Percentiles rank a stretch among this genome's conserved stretches.
phyloP scores from a whole-genome alignment of 2,888 invertebrate genomes.

The Cosmopolites sordidus region DNA sequence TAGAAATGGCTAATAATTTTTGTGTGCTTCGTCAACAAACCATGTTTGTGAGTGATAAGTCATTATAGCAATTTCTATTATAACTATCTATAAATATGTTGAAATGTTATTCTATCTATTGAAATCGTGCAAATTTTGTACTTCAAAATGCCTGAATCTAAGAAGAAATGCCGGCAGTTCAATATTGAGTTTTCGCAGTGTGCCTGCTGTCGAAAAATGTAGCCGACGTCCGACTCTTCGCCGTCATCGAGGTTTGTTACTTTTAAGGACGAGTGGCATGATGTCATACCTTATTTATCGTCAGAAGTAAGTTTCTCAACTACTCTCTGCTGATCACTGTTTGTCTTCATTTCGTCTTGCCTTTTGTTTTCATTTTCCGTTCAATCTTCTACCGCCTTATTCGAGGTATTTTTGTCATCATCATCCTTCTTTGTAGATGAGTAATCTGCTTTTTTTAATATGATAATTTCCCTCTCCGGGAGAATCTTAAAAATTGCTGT shows the following conservation, averaged over 20 bases:
- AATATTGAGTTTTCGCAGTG: no score
- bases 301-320: neutral
- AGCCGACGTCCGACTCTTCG: neutral
- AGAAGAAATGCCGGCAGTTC: no score
- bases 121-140: no score
- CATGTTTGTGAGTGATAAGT: no score
- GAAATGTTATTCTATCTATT: no score
- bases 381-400: neutral
- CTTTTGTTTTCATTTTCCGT: no score
- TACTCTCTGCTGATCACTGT: neutral
- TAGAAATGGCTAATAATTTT: no score
- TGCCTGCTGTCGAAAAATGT: neutral
- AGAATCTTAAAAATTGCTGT: conserved; percentile 12
- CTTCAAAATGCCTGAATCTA: no score
- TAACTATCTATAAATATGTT: no score
- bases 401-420: neutral
- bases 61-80: no score
- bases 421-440: neutral
- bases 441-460: conserved; percentile 18
- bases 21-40: no score
- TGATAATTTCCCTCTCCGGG: conserved; percentile 7
- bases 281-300: neutral
- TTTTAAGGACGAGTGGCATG: neutral
- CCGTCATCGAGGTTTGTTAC: neutral
- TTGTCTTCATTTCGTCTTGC: no score